Base-by-base conservation (phyloP, 2,797 vertebrate genomes). In the Sarcophilus harrisii region DNA sequence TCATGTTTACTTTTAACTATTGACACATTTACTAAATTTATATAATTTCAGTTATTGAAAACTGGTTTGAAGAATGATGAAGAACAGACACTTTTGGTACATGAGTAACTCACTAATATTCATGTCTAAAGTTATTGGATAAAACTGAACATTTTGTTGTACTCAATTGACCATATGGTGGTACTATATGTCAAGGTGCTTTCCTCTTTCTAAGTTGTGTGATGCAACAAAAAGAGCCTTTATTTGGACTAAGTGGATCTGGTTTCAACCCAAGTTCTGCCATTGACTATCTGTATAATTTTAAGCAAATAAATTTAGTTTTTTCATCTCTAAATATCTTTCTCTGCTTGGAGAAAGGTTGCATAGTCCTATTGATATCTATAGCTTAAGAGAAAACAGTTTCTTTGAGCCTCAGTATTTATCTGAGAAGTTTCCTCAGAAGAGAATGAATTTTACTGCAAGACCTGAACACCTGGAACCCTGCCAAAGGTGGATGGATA, bases 121-220 rank as follows among this genome's bases (percentile, higher is more conserved):
- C 28, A 38, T 55, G 93, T 90, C 89, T 81, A 81, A 58, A 73
- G 81, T 0, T 2, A 92, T 29, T 93, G 90, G 94, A 90, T 24
- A 57, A 95, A 96, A 59, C 3, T 8, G 9, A 97, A 91, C 13
- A 93, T 4, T 94, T 94, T 94, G 94, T 58, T 45, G 45, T 28
- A 89, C 90, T 91, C n/a, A 90, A 55, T 89, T 89, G 60, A 92
- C 13, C 27, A 32, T 58, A 16, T 21, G 3, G 91, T 1, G 95
- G 0, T 94, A 94, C 81, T 91, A 30, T 10, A 94, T 94, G 58
- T 11, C 30, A 89, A 73, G 21, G 38, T 4, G 6, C 81, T 58
- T 93, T 66, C 6, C 29, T 94, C 96, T 96, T 52, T 91, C 24
- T 87, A 87, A 87, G 38, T 14, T 87, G 38, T 87, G 38, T 87